These are phyloP conservation scores for Cotesia congregata DNA, from an alignment of 2,888 invertebrate genomes.

Conservation along the genomic window DNA sequence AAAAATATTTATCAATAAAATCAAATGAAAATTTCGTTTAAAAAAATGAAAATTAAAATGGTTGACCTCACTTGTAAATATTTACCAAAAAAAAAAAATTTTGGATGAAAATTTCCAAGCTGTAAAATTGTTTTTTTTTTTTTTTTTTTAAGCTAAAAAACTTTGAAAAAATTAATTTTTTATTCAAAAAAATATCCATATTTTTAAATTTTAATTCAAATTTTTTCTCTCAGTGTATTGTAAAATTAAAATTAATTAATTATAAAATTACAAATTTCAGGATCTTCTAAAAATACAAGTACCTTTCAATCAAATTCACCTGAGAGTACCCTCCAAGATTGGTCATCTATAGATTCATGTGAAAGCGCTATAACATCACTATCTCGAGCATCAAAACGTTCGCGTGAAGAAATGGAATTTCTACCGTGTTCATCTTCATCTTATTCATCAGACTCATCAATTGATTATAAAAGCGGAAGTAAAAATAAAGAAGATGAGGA, in stretches of 20 bases:
- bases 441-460: constrained; percentile 15
- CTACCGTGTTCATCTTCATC: neutral
- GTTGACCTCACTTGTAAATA: no score
- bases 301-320: neutral
- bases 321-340: neutral
- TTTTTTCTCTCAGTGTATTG: neutral
- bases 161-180: no score
- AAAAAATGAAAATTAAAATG: no score
- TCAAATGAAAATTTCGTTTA: no score
- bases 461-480: constrained; percentile 12
- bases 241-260: neutral
- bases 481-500: no score
- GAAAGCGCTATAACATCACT: constrained; percentile 37
- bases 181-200: neutral
- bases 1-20: no score
- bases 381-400: constrained; percentile 53
- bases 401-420: constrained; percentile 51
- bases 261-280: neutral
- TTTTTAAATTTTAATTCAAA: no score
- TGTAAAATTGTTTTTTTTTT: no score
- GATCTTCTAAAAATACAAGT: neutral
- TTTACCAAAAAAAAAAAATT: no score
- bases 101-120: no score
- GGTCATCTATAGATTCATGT: constrained; percentile 36
- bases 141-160: no score